A percentile compares a stretch with the other conserved stretches of the same genome.
Evolutionary conservation across 1,140 invertebrate species (phyloP).

Genomic region (Drosophila prosaltans): DNA sequence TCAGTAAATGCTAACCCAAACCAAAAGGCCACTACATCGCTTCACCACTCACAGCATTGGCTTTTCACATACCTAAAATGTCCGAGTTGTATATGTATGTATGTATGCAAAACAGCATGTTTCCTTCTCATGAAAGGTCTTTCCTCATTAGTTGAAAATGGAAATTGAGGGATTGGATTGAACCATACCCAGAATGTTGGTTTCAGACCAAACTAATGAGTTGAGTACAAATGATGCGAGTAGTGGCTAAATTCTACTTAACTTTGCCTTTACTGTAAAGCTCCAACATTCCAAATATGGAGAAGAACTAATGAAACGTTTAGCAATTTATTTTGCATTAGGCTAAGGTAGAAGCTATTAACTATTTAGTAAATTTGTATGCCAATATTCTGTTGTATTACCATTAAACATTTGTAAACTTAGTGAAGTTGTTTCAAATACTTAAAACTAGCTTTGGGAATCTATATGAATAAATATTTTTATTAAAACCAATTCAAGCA

Average conservation of each 20-base stretch:
- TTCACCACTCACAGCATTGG: slow-evolving; percentile 23
- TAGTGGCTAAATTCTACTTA: neutral
- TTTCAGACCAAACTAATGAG: neutral
- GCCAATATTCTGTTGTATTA: no score
- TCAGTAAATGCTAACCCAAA: slow-evolving; percentile 17
- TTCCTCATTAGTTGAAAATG: slow-evolving; percentile 31
- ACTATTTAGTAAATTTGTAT: no score
- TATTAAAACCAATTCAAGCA: no score
- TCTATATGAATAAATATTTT: no score
- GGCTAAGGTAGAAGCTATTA: no score
- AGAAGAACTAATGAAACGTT: neutral
- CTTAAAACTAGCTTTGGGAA: no score
- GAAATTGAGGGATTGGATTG: slow-evolving; percentile 17
- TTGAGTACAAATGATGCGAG: neutral
- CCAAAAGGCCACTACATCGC: neutral
- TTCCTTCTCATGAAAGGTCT: neutral
- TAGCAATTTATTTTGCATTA: neutral
- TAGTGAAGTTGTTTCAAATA: no score
- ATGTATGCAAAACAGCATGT: slow-evolving; percentile 50
- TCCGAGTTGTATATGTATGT: slow-evolving; percentile 7
- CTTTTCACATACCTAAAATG: neutral
- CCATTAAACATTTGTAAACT: no score
- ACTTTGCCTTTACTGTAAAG: neutral
- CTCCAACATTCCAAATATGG: neutral
- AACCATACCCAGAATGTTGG: neutral